Percentiles rank a stretch among this genome's conserved stretches.
Conservation (phyloP, 2,888 invertebrate species). For the Osedax frankpressi region DNA sequence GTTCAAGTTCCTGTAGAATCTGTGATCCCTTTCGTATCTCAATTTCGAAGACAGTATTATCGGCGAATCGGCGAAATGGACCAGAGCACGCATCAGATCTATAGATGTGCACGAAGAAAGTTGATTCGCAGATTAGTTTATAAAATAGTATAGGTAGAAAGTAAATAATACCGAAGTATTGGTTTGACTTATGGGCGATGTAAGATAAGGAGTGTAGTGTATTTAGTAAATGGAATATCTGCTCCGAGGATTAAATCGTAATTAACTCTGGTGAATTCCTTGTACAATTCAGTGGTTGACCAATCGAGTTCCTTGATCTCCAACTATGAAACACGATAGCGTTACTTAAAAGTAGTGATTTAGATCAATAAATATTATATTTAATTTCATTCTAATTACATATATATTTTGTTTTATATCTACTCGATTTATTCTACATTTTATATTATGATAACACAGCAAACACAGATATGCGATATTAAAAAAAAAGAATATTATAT, state of each 20-base stretch:
- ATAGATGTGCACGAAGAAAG: not conserved
- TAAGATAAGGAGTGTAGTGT: no score
- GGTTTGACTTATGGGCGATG: no score
- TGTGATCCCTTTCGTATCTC: not conserved
- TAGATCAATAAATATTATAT: not conserved
- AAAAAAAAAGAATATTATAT: no score
- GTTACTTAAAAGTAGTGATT: not conserved
- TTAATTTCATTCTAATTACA: no score
- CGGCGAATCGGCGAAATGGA: not conserved
- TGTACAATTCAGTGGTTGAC: constrained; percentile 23
- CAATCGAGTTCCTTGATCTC: constrained; percentile 34
- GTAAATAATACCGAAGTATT: no score
- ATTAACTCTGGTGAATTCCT: constrained; percentile 24
- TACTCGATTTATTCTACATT: no score
- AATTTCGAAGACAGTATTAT: not conserved
- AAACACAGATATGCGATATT: no score
- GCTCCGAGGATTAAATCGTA: constrained; percentile 42
- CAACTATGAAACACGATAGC: not conserved
- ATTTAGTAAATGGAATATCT: no score
- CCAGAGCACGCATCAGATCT: not conserved
- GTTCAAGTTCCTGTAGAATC: not conserved
- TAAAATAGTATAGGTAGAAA: no score
- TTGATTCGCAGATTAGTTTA: no score
- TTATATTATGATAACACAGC: no score
- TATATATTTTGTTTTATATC: no score